These are phyloP conservation scores for Thamnophis elegans DNA, from an alignment of 2,797 vertebrate genomes.

Conservation along the genomic window DNA sequence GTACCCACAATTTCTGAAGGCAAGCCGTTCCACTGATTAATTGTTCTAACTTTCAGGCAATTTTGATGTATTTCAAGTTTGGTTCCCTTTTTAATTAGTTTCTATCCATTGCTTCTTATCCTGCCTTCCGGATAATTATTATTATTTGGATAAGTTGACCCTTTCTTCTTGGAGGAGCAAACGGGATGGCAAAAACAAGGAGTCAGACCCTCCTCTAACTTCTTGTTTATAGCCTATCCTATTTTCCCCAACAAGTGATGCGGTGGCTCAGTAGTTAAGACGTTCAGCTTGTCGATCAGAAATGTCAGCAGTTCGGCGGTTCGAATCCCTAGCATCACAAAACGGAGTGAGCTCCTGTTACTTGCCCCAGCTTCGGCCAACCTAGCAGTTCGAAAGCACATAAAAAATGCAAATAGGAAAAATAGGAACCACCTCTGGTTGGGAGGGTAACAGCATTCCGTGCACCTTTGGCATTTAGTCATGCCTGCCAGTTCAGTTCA, in stretches of 20 bases:
- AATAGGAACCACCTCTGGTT: no score
- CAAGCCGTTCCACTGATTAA: not conserved
- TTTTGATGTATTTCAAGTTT: not conserved
- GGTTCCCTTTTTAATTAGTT: not conserved
- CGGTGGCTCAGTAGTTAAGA: no score
- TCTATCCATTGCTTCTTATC: not conserved
- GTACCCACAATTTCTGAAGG: not conserved
- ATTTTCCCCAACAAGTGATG: not conserved
- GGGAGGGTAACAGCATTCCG: no score
- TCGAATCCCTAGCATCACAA: no score
- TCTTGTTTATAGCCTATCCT: not conserved
- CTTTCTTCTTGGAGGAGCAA: not conserved
- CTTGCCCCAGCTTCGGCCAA: no score
- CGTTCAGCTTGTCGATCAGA: no score
- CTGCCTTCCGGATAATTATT: not conserved
- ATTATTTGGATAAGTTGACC: not conserved
- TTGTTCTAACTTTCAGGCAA: not conserved
- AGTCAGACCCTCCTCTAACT: not conserved
- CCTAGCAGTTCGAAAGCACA: no score
- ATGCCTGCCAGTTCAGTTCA: no score
- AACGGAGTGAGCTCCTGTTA: no score
- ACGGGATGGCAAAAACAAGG: not conserved
- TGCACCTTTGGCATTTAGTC: no score
- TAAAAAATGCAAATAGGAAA: no score
- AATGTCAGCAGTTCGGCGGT: no score